A percentile compares a stretch with the other conserved stretches of the same genome.
phyloP scores from a whole-genome alignment of 2,888 invertebrate genomes.

The Phrixothrix hirtus region DNA sequence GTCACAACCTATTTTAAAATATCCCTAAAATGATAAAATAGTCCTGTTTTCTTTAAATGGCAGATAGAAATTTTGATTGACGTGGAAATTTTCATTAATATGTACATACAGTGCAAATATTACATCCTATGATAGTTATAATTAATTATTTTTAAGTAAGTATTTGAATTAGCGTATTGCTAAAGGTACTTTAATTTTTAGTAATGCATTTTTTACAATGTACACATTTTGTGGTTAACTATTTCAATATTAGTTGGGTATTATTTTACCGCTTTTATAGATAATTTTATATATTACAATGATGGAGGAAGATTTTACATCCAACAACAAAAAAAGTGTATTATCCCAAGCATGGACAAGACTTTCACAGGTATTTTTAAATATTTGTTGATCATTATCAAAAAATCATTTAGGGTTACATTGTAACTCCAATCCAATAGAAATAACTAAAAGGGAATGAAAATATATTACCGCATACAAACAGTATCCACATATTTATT shows the following conservation, averaged over 20 bases:
- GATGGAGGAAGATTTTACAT: slow-evolving; percentile 69
- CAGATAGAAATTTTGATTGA: slow-evolving; percentile 30
- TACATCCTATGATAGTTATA: slow-evolving; percentile 11
- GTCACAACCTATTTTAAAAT: no score
- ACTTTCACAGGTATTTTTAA: slow-evolving; percentile 64
- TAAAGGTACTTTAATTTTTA: not conserved
- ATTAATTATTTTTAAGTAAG: slow-evolving; percentile 7
- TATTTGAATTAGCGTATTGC: not conserved
- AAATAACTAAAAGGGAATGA: not conserved
- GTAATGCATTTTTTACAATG: slow-evolving; percentile 6
- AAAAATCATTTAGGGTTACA: not conserved
- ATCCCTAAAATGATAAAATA: not conserved
- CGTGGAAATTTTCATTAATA: slow-evolving; percentile 42
- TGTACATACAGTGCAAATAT: slow-evolving; percentile 33
- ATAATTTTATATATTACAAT: slow-evolving; percentile 54
- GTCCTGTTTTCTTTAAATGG: not conserved
- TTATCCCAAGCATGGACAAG: slow-evolving; percentile 69
- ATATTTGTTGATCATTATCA: not conserved
- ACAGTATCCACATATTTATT: no score
- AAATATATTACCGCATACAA: no score
- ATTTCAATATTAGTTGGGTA: not conserved
- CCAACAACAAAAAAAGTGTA: slow-evolving; percentile 64
- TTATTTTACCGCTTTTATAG: slow-evolving; percentile 9
- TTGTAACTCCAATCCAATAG: not conserved
- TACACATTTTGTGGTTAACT: slow-evolving; percentile 7